phyloP scores from a whole-genome alignment of 2,797 vertebrate species.

The Enteromius unitaeniatus region DNA sequence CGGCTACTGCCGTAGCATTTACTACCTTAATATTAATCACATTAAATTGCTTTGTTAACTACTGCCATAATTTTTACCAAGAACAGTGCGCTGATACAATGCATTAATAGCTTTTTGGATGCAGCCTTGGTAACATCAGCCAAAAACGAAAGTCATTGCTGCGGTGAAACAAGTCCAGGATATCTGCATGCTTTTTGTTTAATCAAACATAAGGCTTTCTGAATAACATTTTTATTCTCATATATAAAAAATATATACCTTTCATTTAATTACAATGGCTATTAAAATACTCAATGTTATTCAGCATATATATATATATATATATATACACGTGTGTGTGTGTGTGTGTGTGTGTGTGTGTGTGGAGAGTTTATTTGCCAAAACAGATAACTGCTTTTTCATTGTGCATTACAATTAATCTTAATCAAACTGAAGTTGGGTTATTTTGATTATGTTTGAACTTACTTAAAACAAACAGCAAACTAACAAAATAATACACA shows the following conservation, averaged over 20 bases:
- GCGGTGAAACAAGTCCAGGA: not conserved
- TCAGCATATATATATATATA: not conserved
- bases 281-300: not conserved
- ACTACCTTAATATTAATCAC: not conserved
- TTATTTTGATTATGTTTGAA: too few species aligned
- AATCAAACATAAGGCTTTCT: not conserved
- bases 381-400: too few species aligned
- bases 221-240: too few species aligned
- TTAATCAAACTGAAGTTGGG: too few species aligned
- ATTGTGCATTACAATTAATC: too few species aligned
- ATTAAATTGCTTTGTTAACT: not conserved
- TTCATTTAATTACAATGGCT: not conserved
- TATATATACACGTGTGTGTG: too few species aligned
- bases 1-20: not conserved
- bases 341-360: too few species aligned
- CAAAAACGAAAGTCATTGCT: not conserved
- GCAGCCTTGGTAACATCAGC: not conserved
- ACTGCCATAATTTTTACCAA: not conserved
- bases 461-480: too few species aligned
- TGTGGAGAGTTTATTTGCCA: too few species aligned
- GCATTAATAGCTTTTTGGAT: conserved; percentile 9
- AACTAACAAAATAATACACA: too few species aligned
- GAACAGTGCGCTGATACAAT: not conserved
- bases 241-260: too few species aligned
- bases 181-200: not conserved